Evolutionary conservation across 2,888 invertebrate species (phyloP), one percentile per base, ranked within the genome.

Genomic region (Selenia dentaria): DNA sequence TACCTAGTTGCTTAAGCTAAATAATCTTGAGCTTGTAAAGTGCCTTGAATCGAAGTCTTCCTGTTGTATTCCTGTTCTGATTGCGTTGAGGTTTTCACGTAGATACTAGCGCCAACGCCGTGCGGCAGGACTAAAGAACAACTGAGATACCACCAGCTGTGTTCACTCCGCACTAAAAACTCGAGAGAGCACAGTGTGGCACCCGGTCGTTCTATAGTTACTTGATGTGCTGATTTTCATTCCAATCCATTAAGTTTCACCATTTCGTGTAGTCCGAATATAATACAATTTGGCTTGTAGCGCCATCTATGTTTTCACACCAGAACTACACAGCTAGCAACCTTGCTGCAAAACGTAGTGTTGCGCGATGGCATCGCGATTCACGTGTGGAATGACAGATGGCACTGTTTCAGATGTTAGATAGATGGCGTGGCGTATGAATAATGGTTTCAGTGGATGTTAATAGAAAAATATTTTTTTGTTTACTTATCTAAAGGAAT

Each of bases 61-160:
- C n/a, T n/a, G n/a, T n/a, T n/a, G n/a, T n/a, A n/a, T n/a, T n/a
- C n/a, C n/a, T n/a, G n/a, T n/a, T n/a, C n/a, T n/a, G 16, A 16
- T 16, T 22, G 5, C 22, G 2, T 8, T 8, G 2, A 22, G 6
- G 22, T 8, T 22, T 10, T 28, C 2, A 2, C 18, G 16, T 11
- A 11, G 22, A 13, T 13, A 14, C 27, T 22, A 32, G 29, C 38
- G 28, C 16, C 22, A 24, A n/a, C 26, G 36, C 29, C 38, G 60
- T 52, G 77, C 58, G 70, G 79, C 70, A 73, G 83, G 81, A 86
- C 92, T 91, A 91, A 78, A 87, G 91, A 93, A 93, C 92, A 91
- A 96, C 96, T 97, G 97, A 97, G 97, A 97, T 97, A 97, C 97
- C 97, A 97, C 97, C 97, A 97, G 97, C 97, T 97, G 97, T 97